phyloP scores from a whole-genome alignment of 2,797 vertebrate species.

The Decapterus maruadsi region DNA sequence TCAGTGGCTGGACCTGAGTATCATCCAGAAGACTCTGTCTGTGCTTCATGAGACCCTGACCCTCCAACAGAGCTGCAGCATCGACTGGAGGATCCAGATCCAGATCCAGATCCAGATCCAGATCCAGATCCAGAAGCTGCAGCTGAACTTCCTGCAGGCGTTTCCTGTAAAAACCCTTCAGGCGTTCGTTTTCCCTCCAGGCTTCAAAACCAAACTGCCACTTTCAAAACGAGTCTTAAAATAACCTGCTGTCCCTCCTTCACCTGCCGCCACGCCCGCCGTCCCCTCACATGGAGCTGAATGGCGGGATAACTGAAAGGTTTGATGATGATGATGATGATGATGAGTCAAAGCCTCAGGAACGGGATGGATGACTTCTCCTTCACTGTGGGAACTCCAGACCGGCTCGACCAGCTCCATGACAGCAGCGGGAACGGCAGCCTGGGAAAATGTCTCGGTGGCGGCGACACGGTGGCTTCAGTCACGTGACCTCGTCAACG shows the following conservation, averaged over 20 bases:
- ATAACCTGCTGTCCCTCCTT: conserved; percentile 38
- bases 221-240: conserved; percentile 8
- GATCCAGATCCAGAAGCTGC: too few relatives aligned
- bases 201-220: conserved; percentile 19
- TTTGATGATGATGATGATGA: conserved; percentile 1
- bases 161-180: conserved; percentile 9
- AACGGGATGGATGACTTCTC: conserved; percentile 56
- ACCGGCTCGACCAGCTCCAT: conserved; percentile 74
- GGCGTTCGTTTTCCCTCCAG: not conserved
- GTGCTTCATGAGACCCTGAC: too few relatives aligned
- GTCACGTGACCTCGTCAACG: not conserved
- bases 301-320: conserved; percentile 38
- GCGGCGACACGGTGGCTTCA: not conserved
- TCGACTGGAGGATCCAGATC: too few relatives aligned
- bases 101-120: too few relatives aligned
- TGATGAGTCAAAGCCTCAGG: conserved; percentile 72
- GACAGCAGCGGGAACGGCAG: conserved; percentile 32
- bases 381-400: conserved; percentile 60
- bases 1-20: too few relatives aligned
- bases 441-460: conserved; percentile 45
- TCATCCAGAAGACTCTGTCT: too few relatives aligned
- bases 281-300: conserved; percentile 19
- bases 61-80: too few relatives aligned
- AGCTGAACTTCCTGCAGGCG: conserved; percentile 20
- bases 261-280: conserved; percentile 44